Conservation (phyloP, 2,888 invertebrate species). For the Odontothrips loti region DNA sequence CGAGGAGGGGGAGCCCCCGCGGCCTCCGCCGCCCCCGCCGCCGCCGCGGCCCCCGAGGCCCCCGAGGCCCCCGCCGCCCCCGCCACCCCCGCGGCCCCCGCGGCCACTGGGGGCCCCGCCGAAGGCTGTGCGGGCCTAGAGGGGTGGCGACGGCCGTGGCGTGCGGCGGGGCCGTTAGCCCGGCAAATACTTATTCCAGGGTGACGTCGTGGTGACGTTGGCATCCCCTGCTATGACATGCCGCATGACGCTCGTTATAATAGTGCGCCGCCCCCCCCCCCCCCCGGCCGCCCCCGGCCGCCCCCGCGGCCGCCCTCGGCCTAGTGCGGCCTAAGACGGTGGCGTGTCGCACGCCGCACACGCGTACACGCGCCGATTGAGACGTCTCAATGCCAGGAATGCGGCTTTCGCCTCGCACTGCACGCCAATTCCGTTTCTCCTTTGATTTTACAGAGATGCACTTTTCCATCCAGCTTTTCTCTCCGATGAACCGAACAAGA, state of each 20-base stretch:
- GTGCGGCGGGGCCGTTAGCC: background rate
- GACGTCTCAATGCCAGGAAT: background rate
- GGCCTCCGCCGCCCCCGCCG: background rate
- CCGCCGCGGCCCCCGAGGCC: too few relatives aligned
- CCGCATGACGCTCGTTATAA: background rate
- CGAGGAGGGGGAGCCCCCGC: too few relatives aligned
- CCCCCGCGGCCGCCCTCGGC: background rate
- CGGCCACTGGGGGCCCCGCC: background rate
- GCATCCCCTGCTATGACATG: background rate
- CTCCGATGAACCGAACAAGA: too few relatives aligned
- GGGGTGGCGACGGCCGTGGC: background rate
- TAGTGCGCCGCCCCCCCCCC: background rate
- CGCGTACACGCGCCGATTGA: background rate
- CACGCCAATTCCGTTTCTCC: too few relatives aligned
- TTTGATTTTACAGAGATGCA: too few relatives aligned
- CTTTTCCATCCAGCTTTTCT: too few relatives aligned
- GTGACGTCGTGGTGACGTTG: constrained; percentile 6
- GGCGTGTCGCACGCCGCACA: background rate
- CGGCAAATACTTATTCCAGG: constrained; percentile 13
- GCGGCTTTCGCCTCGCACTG: background rate
- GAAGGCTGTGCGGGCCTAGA: background rate
- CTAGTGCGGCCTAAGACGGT: background rate
- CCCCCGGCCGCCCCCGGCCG: too few relatives aligned
- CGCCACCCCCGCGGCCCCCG: too few relatives aligned
- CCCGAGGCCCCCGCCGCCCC: too few relatives aligned